phyloP scores from a whole-genome alignment of 2,888 invertebrate genomes.

The Chymomyza caudatula region DNA sequence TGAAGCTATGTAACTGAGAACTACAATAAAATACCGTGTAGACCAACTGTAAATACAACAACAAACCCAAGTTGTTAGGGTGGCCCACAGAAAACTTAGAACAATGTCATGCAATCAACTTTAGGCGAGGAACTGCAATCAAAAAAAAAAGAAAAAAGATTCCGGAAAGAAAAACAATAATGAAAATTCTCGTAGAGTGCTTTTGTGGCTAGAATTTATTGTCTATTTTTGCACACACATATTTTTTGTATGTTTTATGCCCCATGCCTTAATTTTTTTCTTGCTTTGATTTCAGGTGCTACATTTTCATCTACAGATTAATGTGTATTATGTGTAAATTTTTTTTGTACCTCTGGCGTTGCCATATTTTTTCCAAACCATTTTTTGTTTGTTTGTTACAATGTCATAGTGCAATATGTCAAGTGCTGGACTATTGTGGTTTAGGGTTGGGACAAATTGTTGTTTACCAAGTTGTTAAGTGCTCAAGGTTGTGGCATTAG shows the following conservation, averaged over 20 bases:
- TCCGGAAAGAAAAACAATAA: conserved; percentile 21
- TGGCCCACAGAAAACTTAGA: conserved; percentile 53
- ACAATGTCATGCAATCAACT: conserved; percentile 69
- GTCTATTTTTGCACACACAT: background rate
- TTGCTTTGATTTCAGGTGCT: background rate
- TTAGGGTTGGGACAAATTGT: background rate
- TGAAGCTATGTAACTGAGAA: background rate
- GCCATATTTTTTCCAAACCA: background rate
- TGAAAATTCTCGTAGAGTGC: conserved; percentile 53
- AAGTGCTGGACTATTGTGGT: background rate
- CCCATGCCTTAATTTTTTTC: background rate
- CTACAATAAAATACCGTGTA: background rate
- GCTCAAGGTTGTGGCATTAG: background rate
- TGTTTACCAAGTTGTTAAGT: too few species aligned
- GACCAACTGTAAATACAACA: background rate
- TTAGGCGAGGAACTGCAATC: conserved; percentile 60
- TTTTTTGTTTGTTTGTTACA: background rate
- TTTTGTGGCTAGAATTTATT: conserved; percentile 24
- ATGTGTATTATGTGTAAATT: background rate
- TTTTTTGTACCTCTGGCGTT: background rate
- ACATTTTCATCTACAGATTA: background rate
- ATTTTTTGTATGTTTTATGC: background rate
- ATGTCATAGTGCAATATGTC: background rate
- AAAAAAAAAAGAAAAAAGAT: background rate
- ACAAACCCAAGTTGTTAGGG: background rate